Conservation (phyloP, 64 coral and sea anemone species). For the Astreopora myriophthalma region DNA sequence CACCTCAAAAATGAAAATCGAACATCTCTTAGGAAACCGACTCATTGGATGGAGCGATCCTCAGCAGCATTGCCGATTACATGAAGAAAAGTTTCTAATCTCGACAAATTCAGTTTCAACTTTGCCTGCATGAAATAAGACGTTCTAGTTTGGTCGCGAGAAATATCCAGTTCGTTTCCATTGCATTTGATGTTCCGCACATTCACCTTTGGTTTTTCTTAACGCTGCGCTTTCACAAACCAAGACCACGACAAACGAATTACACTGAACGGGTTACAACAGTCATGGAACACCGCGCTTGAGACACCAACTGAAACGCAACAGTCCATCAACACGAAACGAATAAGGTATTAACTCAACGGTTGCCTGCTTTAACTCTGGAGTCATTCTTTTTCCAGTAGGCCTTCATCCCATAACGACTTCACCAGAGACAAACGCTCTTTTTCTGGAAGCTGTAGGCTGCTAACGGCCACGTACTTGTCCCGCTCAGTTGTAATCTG, state of each 20-base stretch:
- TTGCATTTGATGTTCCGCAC: too few species aligned
- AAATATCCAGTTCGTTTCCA: too few species aligned
- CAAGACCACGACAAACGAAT: background rate
- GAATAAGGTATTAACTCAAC: background rate
- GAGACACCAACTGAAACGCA: background rate
- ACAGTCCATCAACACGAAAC: background rate
- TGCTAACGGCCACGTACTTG: conserved; percentile 46
- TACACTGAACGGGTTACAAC: background rate
- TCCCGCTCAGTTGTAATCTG: conserved; percentile 36
- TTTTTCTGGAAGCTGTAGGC: conserved; percentile 5
- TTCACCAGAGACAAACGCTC: conserved; percentile 29
- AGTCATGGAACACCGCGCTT: background rate
- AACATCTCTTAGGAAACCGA: too few species aligned
- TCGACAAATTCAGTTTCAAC: background rate
- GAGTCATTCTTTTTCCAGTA: conserved; percentile 3
- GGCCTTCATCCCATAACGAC: conserved; percentile 64
- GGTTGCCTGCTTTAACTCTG: background rate
- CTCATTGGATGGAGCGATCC: too few species aligned
- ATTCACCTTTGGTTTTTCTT: too few species aligned
- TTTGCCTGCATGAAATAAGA: too few species aligned
- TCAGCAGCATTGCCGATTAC: too few species aligned
- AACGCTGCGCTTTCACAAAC: too few species aligned
- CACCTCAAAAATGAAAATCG: too few species aligned
- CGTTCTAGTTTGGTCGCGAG: too few species aligned
- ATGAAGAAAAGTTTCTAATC: background rate